These are phyloP conservation scores for Dendrolimus punctatus DNA, from an alignment of 1,140 invertebrate genomes.

Conservation along the genomic window DNA sequence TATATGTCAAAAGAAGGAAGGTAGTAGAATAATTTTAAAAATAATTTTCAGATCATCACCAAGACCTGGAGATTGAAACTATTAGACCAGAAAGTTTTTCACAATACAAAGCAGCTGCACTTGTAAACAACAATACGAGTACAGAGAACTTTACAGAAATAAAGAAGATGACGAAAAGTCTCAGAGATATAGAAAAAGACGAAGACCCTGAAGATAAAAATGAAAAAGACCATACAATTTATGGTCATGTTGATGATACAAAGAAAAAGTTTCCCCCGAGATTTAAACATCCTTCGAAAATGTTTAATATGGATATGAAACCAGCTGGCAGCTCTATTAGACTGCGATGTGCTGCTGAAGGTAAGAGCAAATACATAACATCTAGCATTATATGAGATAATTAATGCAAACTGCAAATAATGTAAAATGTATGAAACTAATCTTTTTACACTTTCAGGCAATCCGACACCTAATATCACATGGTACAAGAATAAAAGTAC, in stretches of 20 bases:
- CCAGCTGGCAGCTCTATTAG: slow-evolving; percentile 61
- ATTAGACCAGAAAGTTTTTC: background rate
- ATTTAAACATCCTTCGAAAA: slow-evolving; percentile 62
- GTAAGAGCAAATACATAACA: slow-evolving; percentile 22
- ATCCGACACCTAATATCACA: slow-evolving; percentile 83
- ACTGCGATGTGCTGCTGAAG: slow-evolving; percentile 64
- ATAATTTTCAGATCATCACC: slow-evolving; percentile 49
- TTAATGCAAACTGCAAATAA: background rate
- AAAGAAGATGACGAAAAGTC: slow-evolving; percentile 23
- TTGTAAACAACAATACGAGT: slow-evolving; percentile 46
- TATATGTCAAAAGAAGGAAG: too few species aligned
- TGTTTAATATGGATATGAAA: slow-evolving; percentile 59
- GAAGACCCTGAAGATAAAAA: slow-evolving; percentile 52
- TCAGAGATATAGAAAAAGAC: slow-evolving; percentile 48
- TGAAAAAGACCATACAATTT: slow-evolving; percentile 50
- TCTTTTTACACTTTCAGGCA: slow-evolving; percentile 67
- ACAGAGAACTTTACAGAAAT: slow-evolving; percentile 36
- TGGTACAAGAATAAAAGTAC: slow-evolving; percentile 84
- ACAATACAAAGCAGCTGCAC: slow-evolving; percentile 20
- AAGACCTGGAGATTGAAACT: slow-evolving; percentile 34
- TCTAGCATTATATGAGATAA: background rate
- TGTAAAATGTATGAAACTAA: background rate
- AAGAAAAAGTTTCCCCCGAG: slow-evolving; percentile 47
- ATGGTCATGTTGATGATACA: slow-evolving; percentile 49
- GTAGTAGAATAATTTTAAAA: background rate